phyloP scores from a whole-genome alignment of 2,113 vertebrate species.

The Empidonax traillii region DNA sequence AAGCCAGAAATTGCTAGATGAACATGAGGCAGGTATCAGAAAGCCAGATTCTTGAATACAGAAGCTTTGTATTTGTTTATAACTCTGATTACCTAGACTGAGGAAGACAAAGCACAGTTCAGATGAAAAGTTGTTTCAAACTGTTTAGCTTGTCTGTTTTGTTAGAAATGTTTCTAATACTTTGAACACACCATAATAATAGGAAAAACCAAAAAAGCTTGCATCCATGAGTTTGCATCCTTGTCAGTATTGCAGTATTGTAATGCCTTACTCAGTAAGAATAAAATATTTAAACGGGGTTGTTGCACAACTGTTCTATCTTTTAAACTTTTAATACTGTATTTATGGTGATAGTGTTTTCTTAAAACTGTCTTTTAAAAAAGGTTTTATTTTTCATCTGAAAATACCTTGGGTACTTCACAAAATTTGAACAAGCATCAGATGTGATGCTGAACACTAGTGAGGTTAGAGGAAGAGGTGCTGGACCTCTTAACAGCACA shows the following conservation, averaged over 20 bases:
- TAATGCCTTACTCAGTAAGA: background rate
- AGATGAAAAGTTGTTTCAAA: background rate
- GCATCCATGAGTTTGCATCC: rapidly evolving
- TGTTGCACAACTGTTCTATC: background rate
- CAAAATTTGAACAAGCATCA: background rate
- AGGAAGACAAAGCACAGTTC: background rate
- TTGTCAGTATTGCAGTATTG: background rate
- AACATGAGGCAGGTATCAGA: background rate
- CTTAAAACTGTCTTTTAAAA: background rate
- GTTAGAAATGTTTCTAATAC: background rate
- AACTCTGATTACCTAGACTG: background rate
- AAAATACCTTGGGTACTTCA: background rate
- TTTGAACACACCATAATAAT: background rate
- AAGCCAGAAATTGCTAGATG: background rate
- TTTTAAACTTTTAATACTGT: background rate
- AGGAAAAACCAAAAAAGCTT: background rate
- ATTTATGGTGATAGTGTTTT: background rate
- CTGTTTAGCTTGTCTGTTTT: background rate
- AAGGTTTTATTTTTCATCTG: background rate
- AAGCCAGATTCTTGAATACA: background rate
- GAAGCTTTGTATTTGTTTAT: background rate
- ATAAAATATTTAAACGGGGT: background rate
- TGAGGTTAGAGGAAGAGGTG: background rate
- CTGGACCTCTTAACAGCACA: background rate
- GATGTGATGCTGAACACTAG: background rate